A percentile compares a stretch with the other conserved stretches of the same genome.
Evolutionary conservation across 1,140 invertebrate species (phyloP).

Genomic region (Orius insidiosus): DNA sequence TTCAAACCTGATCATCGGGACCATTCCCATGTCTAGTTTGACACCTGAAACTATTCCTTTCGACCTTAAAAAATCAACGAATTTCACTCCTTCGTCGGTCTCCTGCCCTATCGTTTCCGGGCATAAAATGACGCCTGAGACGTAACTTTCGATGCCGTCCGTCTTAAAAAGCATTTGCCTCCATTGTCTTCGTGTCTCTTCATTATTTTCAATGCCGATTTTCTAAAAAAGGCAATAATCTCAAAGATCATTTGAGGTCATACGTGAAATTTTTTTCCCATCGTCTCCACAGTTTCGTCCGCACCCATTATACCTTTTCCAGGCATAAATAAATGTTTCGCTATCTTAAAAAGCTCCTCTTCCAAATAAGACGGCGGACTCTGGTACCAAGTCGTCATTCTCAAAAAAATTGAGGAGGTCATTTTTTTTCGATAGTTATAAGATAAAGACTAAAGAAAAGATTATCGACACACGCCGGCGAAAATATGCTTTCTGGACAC

Average conservation of each 20-base stretch:
- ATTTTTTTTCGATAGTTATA: too few relatives aligned
- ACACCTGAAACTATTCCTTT: constrained; percentile 4
- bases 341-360: constrained; percentile 4
- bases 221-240: not conserved
- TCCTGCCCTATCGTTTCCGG: constrained; percentile 1
- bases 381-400: not conserved
- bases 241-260: too few relatives aligned
- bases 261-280: constrained; percentile 2
- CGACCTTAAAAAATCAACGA: not conserved
- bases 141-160: not conserved
- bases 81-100: constrained; percentile 2
- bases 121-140: constrained; percentile 2
- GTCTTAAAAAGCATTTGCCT: constrained; percentile 8
- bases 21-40: constrained; percentile 4
- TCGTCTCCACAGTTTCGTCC: constrained; percentile 1
- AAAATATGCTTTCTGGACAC: too few relatives aligned
- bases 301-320: constrained; percentile 8
- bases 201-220: constrained; percentile 2
- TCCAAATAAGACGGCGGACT: constrained; percentile 2
- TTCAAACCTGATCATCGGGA: not conserved
- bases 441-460: too few relatives aligned
- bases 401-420: too few relatives aligned
- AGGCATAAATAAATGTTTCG: constrained; percentile 7
- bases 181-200: constrained; percentile 3
- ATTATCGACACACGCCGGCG: too few relatives aligned